Evolutionary conservation across 2,797 vertebrate species (phyloP).

Genomic region (Poecile montanus): DNA sequence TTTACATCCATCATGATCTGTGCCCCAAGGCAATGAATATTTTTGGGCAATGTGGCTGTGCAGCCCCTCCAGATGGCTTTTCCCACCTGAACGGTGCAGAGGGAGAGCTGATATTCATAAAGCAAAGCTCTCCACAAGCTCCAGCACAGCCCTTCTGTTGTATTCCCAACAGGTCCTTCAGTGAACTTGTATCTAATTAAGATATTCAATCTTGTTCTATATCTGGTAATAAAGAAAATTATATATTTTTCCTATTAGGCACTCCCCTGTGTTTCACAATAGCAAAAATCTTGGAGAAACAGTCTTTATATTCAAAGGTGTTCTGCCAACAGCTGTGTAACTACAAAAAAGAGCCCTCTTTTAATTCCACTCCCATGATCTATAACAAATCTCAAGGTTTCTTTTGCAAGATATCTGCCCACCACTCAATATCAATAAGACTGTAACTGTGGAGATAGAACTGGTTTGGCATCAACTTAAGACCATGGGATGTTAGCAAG

Average conservation of each 20-base stretch:
- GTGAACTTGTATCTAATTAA: not conserved
- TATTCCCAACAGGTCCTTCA: not conserved
- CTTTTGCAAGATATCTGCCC: not conserved
- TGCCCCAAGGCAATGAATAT: accelerated
- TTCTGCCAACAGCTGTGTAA: not conserved
- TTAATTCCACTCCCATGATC: not conserved
- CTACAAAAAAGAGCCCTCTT: not conserved
- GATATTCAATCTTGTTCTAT: not conserved
- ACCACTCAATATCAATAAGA: not conserved
- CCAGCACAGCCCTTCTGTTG: not conserved
- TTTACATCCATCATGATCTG: not conserved
- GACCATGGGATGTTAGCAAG: too few relatives aligned
- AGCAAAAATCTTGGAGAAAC: not conserved
- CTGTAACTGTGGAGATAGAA: not conserved
- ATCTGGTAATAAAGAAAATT: not conserved
- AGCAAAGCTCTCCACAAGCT: not conserved
- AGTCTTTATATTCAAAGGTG: not conserved
- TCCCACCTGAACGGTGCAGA: not conserved
- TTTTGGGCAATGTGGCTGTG: not conserved
- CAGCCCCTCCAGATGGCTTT: not conserved
- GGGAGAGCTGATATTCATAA: not conserved
- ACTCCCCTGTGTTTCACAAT: not conserved
- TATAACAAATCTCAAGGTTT: not conserved
- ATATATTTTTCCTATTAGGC: not conserved
- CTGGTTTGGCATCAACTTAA: too few relatives aligned